Conservation (phyloP, 2,113 vertebrate species). For the Uropsilus gracilis region DNA sequence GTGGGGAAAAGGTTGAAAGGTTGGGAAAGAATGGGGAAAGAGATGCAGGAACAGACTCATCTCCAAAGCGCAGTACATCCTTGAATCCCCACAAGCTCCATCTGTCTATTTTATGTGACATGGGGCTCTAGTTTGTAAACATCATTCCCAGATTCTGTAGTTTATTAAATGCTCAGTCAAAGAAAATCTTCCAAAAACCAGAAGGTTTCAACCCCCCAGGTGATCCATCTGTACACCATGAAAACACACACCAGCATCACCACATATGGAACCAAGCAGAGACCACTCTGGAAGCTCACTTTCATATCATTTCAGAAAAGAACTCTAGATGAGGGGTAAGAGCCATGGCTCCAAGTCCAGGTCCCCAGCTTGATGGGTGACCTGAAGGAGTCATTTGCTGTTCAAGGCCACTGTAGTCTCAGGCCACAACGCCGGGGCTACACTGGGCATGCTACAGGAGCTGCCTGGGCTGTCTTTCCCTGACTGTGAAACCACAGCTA, state of each 20-base stretch:
- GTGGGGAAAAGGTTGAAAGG: neutral
- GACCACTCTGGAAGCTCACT: neutral
- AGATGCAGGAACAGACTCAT: neutral
- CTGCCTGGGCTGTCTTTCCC: neutral
- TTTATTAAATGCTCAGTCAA: neutral
- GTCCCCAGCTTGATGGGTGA: neutral
- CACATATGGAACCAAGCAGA: neutral
- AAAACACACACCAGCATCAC: neutral
- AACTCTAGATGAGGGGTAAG: neutral
- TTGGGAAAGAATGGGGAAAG: neutral
- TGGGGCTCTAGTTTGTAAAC: neutral
- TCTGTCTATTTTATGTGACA: neutral
- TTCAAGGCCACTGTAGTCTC: neutral
- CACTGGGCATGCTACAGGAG: neutral
- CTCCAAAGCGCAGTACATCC: neutral
- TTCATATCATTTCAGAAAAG: neutral
- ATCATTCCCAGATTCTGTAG: neutral
- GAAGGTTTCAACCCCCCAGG: neutral
- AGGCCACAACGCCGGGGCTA: neutral
- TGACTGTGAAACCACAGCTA: neutral
- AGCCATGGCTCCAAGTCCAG: neutral
- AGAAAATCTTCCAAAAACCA: slow-evolving; percentile 18
- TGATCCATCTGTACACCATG: neutral
- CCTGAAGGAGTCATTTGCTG: neutral
- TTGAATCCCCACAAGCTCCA: neutral